Percentiles rank a stretch among this genome's conserved stretches.
Evolutionary conservation across 1,140 invertebrate species (phyloP).

Genomic region (Orius insidiosus): DNA sequence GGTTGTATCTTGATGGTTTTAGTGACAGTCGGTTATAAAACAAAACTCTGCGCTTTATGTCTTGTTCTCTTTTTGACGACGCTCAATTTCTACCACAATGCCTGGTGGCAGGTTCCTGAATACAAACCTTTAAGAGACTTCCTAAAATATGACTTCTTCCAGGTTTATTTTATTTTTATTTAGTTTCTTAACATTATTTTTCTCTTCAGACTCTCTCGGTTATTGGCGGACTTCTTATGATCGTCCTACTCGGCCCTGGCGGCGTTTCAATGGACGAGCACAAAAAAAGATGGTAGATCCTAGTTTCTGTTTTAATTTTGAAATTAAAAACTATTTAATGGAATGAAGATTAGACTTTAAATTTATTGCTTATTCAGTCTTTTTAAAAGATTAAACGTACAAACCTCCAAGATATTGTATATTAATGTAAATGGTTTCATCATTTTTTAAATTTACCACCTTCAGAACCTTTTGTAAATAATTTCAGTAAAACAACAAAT

Average conservation of each 20-base stretch:
- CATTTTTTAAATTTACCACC: too few species aligned
- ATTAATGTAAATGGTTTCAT: too few species aligned
- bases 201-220: conserved; percentile 86
- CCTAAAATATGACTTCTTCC: conserved; percentile 99
- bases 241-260: conserved; percentile 93
- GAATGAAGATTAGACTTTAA: too few species aligned
- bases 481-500: too few species aligned
- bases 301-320: too few species aligned
- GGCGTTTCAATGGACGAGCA: conserved; percentile 99
- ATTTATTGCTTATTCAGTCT: too few species aligned
- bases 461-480: too few species aligned
- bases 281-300: conserved; percentile 85
- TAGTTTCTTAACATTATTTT: conserved; percentile 8
- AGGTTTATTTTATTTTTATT: conserved; percentile 37
- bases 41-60: conserved; percentile 90
- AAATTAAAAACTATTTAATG: too few species aligned
- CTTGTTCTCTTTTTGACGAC: conserved; percentile 76
- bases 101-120: conserved; percentile 90
- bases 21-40: conserved; percentile 95
- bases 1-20: conserved; percentile 89
- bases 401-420: too few species aligned
- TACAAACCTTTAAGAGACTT: conserved; percentile 95
- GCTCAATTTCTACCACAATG: conserved; percentile 94
- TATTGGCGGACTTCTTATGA: conserved; percentile 95
- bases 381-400: too few species aligned